Conservation (phyloP, 2,888 invertebrate species). For the Cerastoderma edule region DNA sequence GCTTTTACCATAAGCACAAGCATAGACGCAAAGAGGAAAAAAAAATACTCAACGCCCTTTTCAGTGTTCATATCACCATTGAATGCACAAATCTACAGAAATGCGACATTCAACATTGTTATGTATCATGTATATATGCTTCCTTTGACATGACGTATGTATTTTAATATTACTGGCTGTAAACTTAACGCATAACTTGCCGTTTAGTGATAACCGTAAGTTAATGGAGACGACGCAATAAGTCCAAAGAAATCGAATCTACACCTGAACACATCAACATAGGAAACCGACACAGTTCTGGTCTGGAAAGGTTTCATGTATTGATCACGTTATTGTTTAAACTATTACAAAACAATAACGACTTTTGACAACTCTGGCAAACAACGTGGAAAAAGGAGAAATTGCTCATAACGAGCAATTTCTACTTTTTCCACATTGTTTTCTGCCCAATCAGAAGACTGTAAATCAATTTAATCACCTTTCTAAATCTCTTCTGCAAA, state of each 20-base stretch:
- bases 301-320: background rate
- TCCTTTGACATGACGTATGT: background rate
- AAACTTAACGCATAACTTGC: constrained; percentile 1
- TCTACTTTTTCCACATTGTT: background rate
- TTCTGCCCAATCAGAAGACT: too few species aligned
- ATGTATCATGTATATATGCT: too few species aligned
- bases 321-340: too few species aligned
- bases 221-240: background rate
- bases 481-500: too few species aligned
- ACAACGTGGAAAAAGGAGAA: background rate
- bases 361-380: background rate
- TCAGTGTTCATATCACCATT: too few species aligned
- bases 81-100: too few species aligned
- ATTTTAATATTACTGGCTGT: background rate
- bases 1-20: too few species aligned
- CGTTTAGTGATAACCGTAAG: background rate
- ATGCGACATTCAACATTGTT: too few species aligned
- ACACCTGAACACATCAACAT: background rate
- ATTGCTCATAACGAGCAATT: background rate
- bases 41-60: too few species aligned
- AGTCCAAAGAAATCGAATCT: background rate
- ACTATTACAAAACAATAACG: background rate
- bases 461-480: too few species aligned
- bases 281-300: background rate
- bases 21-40: too few species aligned